Conservation (phyloP, 2,888 invertebrate species). For the Apotomis betuletana region DNA sequence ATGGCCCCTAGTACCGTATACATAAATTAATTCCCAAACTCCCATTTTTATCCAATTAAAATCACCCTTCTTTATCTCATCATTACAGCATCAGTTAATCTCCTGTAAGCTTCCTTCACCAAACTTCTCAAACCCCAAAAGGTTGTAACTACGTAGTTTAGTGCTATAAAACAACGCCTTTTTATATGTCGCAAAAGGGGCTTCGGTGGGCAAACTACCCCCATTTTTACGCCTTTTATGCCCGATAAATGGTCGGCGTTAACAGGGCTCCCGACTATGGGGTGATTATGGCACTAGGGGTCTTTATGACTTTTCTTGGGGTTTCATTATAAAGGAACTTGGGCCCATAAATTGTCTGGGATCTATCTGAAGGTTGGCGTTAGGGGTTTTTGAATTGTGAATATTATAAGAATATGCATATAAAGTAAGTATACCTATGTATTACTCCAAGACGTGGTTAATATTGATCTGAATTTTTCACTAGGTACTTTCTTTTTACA, state of each 20-base stretch:
- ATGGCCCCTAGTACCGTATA: neutral
- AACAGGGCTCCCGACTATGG: constrained; percentile 35
- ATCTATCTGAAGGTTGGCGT: constrained; percentile 11
- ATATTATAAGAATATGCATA: neutral
- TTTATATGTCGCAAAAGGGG: neutral
- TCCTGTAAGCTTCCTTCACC: constrained; percentile 18
- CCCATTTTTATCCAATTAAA: constrained; percentile 23
- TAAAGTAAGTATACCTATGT: no score
- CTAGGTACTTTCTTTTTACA: no score
- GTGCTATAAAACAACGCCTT: neutral
- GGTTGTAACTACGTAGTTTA: neutral
- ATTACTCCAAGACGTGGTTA: no score
- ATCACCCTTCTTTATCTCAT: constrained; percentile 25
- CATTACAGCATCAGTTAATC: constrained; percentile 32
- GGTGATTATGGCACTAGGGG: constrained; percentile 31
- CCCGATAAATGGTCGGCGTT: constrained; percentile 34
- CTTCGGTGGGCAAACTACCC: constrained; percentile 28
- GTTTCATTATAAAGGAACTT: constrained; percentile 33
- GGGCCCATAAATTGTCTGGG: constrained; percentile 15
- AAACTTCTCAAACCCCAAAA: neutral
- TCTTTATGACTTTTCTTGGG: constrained; percentile 35
- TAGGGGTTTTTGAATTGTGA: neutral
- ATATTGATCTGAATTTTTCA: no score
- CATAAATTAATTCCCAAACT: neutral
- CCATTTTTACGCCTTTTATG: constrained; percentile 38